Conservation (phyloP, 2,113 vertebrate species). For the Callorhinus ursinus region DNA sequence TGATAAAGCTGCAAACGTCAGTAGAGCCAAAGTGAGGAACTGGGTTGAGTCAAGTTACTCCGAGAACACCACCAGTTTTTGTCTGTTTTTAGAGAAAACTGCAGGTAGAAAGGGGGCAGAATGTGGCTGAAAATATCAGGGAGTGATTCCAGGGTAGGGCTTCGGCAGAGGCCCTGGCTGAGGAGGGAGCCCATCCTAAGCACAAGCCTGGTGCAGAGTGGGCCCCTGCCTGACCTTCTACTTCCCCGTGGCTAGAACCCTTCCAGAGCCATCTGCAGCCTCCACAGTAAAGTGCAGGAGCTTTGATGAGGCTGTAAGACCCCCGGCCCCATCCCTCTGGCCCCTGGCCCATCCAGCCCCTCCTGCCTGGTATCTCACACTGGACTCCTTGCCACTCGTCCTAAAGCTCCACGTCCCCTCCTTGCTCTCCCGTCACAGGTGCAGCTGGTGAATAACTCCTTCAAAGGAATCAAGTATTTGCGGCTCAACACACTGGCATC, state of each 20-base stretch:
- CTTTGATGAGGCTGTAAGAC: background rate
- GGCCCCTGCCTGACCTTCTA: background rate
- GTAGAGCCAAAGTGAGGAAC: rapidly evolving
- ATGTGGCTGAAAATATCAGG: background rate
- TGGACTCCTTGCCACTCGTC: rapidly evolving
- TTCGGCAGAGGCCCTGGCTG: background rate
- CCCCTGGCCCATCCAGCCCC: rapidly evolving
- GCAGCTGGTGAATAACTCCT: slow-evolving; percentile 98
- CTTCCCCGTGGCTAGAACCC: background rate
- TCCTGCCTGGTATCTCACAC: rapidly evolving
- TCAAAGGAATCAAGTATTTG: slow-evolving; percentile 98
- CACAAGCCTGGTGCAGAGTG: background rate
- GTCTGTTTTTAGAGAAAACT: background rate
- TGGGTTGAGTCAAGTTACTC: background rate
- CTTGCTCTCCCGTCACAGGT: slow-evolving; percentile 85
- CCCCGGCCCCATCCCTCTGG: rapidly evolving
- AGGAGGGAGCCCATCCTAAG: background rate
- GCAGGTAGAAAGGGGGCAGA: background rate
- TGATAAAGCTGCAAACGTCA: rapidly evolving
- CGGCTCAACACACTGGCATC: slow-evolving; percentile 96
- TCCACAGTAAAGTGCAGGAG: rapidly evolving
- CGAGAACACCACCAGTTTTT: background rate
- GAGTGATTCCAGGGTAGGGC: background rate
- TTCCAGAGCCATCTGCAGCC: rapidly evolving
- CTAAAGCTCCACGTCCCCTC: rapidly evolving